phyloP scores from a whole-genome alignment of 2,797 vertebrate species.

The Leuciscus waleckii region DNA sequence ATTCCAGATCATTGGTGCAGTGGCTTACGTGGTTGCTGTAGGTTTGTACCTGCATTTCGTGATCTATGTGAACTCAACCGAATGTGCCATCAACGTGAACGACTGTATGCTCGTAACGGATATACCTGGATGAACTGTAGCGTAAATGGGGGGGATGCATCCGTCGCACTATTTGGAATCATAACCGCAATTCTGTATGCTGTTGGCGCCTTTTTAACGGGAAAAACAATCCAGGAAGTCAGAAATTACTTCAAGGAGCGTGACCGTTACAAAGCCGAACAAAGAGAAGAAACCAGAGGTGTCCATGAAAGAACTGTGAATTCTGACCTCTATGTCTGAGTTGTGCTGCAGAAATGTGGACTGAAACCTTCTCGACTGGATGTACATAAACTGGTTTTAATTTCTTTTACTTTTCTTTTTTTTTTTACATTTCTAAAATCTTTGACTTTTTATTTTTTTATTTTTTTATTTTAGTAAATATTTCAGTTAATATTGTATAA shows the following conservation, averaged over 20 bases:
- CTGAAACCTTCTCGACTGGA: neutral
- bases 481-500: neutral
- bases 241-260: slow-evolving; percentile 65
- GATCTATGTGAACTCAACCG: slow-evolving; percentile 84
- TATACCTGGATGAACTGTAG: slow-evolving; percentile 94
- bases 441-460: neutral
- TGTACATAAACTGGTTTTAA: slow-evolving; percentile 9
- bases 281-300: slow-evolving; percentile 42
- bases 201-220: slow-evolving; percentile 76
- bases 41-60: slow-evolving; percentile 89
- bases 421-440: slow-evolving; percentile 1
- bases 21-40: slow-evolving; percentile 80
- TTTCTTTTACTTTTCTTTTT: neutral
- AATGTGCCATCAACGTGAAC: slow-evolving; percentile 84
- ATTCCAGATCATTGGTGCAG: slow-evolving; percentile 81
- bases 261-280: slow-evolving; percentile 21
- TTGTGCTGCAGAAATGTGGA: neutral
- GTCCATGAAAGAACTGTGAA: neutral
- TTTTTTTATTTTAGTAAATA: neutral
- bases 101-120: slow-evolving; percentile 85
- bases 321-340: slow-evolving; percentile 53
- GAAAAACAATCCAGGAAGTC: slow-evolving; percentile 74
- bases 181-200: slow-evolving; percentile 85
- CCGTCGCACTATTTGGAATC: slow-evolving; percentile 88
- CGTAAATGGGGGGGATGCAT: slow-evolving; percentile 86